Evolutionary conservation across 2,888 invertebrate species (phyloP), one percentile per base, ranked within the genome.

Genomic region (Loripinus fragilis): DNA sequence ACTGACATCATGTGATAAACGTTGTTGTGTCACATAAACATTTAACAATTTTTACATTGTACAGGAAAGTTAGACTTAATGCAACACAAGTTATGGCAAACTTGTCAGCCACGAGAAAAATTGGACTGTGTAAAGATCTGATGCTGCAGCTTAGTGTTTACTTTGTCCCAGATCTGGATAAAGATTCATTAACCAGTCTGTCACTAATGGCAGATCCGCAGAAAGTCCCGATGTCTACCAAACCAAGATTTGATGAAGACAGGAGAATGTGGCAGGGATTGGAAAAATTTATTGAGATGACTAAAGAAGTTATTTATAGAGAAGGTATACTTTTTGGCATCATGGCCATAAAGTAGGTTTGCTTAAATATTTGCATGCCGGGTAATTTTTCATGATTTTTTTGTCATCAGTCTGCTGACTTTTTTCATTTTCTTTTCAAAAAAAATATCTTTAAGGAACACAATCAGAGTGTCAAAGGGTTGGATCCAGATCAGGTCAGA

Each of bases 91-190:
- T 87, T 15, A 60, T 86, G 60, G 75, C 72, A 55, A 77, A 76
- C 23, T 41, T 88, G 25, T 81, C 81, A 25, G 66, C 72, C 30
- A 81, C 78, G 38, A 81, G 86, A 64, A 82, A 85, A 71, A 79
- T 86, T 55, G 86, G 87, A 66, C 76, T 86, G 65, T 85, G 86
- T 81, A 86, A 86, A 66, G 86, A 87, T 30, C 66, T 87, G 28
- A 85, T 87, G 86, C 64, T 78, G 41, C 87, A 87, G 50, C 50
- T 84, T n/a, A 78, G 83, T n/a, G 73, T 78, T 25, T 84, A 80
- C 65, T 74, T 87, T 8, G 81, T 82, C 8, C 86, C 86, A 12
- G 70, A 74, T 42, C 45, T 75, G 10, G 84, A 82, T 10, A 76
- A 81, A 42, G 81, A 81, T 0, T 81, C 80, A 25, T 25, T 84